phyloP scores from a whole-genome alignment of 2,113 vertebrate genomes.

The Condylura cristata region DNA sequence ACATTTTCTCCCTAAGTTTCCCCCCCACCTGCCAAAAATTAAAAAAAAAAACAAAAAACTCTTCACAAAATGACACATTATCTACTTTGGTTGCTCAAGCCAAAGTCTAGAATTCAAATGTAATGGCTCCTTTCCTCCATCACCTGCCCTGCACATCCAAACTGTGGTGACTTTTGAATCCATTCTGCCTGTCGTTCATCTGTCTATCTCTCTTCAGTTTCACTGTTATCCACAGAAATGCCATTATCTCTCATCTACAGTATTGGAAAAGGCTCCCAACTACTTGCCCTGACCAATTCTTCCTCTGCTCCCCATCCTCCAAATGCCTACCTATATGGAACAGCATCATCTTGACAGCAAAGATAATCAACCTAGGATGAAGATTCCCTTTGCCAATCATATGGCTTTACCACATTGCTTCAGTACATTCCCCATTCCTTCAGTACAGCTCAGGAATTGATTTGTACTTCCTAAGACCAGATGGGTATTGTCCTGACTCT shows the following conservation, averaged over 20 bases:
- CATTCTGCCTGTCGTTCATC: not conserved
- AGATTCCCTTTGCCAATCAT: not conserved
- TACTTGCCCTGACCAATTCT: not conserved
- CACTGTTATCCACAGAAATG: not conserved
- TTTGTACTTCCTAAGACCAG: not conserved
- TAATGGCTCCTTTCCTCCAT: not conserved
- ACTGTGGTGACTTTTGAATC: not conserved
- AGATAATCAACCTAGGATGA: not conserved
- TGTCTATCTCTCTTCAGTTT: not conserved
- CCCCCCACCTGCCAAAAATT: not conserved
- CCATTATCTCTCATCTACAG: not conserved
- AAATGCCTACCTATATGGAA: not conserved
- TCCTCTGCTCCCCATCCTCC: not conserved
- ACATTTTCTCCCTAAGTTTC: not conserved
- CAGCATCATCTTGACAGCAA: not conserved
- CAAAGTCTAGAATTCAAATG: not conserved
- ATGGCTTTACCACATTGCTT: not conserved
- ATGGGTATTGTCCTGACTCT: not conserved
- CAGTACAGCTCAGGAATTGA: not conserved
- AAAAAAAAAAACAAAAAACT: not conserved
- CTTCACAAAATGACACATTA: not conserved
- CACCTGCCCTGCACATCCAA: not conserved
- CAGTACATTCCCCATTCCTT: not conserved
- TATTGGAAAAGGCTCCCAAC: not conserved
- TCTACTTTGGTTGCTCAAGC: not conserved